Conservation (phyloP, 1,140 invertebrate species). For the Drosophila punjabiensis region DNA sequence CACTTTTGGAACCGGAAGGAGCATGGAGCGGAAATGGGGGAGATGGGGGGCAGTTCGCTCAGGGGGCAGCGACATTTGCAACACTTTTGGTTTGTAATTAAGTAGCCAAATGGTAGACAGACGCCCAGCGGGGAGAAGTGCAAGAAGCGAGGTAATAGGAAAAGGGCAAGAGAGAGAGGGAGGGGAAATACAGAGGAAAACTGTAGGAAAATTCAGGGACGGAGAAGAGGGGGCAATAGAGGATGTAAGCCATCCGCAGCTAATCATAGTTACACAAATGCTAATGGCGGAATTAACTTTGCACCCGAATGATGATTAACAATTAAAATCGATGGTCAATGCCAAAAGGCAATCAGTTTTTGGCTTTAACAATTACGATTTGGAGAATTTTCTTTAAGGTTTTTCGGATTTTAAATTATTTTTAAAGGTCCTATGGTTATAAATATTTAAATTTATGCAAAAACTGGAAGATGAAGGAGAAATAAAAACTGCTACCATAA, state of each 20-base stretch:
- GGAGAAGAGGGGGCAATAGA: background rate
- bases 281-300: slow-evolving; percentile 34
- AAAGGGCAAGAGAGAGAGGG: background rate
- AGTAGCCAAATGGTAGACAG: slow-evolving; percentile 44
- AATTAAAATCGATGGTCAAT: slow-evolving; percentile 32
- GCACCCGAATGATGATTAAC: slow-evolving; percentile 21
- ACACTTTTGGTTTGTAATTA: slow-evolving; percentile 68
- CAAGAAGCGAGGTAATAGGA: background rate
- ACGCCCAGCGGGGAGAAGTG: slow-evolving; percentile 4
- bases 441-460: background rate
- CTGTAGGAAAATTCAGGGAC: background rate
- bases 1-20: slow-evolving; percentile 17
- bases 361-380: background rate
- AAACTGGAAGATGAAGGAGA: no score
- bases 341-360: slow-evolving; percentile 1
- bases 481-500: no score
- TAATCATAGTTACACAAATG: slow-evolving; percentile 47
- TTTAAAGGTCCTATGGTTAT: rapidly evolving
- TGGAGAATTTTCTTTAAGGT: background rate
- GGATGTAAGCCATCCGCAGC: slow-evolving; percentile 23
- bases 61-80: slow-evolving; percentile 54
- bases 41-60: slow-evolving; percentile 16
- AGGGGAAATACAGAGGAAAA: background rate
- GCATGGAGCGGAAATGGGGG: slow-evolving; percentile 7
- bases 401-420: background rate